Conservation (phyloP, 1,140 invertebrate species). For the Habropoda laboriosa region DNA sequence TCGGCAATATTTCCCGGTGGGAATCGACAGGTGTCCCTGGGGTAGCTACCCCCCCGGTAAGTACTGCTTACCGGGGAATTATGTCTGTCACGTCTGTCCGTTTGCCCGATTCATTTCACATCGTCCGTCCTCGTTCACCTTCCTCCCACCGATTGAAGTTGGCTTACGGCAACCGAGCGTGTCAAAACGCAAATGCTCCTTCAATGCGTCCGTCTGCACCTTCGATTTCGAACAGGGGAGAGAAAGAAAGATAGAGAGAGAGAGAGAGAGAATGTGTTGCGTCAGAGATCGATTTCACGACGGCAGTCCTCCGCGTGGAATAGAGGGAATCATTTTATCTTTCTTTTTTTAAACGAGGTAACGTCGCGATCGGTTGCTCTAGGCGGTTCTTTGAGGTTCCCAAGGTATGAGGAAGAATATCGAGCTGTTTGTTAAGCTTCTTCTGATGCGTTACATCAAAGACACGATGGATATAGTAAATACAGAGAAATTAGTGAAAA, state of each 20-base stretch:
- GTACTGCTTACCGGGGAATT: conserved; percentile 77
- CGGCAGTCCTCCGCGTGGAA: no score
- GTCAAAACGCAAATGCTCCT: conserved; percentile 61
- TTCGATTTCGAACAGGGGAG: conserved; percentile 10
- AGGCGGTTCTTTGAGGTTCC: no score
- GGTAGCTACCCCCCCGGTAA: conserved; percentile 62
- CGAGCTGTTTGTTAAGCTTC: no score
- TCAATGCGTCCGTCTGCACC: conserved; percentile 50
- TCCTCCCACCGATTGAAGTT: conserved; percentile 62
- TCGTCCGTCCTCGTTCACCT: conserved; percentile 64
- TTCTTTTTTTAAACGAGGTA: no score
- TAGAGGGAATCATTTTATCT: no score
- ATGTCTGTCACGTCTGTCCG: conserved; percentile 79
- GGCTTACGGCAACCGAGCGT: conserved; percentile 65
- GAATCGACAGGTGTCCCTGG: conserved; percentile 77
- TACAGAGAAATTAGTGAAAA: no score
- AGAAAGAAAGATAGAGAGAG: no score
- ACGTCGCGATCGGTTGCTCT: no score
- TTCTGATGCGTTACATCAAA: no score
- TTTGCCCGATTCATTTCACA: conserved; percentile 77
- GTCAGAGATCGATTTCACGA: not conserved
- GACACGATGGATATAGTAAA: no score
- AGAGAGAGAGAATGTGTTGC: no score
- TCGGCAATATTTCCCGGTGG: conserved; percentile 71
- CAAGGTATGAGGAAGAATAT: no score